Percentiles rank a stretch among this genome's conserved stretches.
phyloP scores from a whole-genome alignment of 1,140 invertebrate species.

The Parapsyche elsis region DNA sequence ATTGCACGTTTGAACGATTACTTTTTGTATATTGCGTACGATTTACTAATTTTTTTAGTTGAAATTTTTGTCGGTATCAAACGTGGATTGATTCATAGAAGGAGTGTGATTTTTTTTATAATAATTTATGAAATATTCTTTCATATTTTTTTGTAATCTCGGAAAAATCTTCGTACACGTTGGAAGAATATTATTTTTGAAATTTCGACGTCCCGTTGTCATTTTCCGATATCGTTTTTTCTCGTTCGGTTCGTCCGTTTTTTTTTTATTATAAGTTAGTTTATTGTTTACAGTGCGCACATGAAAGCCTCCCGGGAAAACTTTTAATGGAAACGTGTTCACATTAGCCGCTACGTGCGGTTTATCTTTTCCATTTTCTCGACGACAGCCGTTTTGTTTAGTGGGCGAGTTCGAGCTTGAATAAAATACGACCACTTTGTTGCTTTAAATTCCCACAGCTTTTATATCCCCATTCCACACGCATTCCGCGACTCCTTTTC shows the following conservation, averaged over 20 bases:
- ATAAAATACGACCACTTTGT: conserved; percentile 27
- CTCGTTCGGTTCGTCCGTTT: not conserved
- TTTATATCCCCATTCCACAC: not conserved
- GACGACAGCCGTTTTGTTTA: conserved; percentile 37
- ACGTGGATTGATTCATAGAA: too few relatives aligned
- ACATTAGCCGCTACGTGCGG: conserved; percentile 45
- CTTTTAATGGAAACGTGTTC: conserved; percentile 50
- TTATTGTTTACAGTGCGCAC: conserved; percentile 20
- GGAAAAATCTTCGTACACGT: too few relatives aligned
- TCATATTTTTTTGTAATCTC: too few relatives aligned
- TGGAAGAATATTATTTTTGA: too few relatives aligned
- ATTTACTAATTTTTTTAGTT: too few relatives aligned
- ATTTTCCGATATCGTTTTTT: conserved; percentile 5
- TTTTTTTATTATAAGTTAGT: conserved; percentile 16
- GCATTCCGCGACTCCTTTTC: not conserved
- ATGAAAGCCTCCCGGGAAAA: conserved; percentile 43
- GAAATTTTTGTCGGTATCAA: too few relatives aligned
- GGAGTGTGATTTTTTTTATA: too few relatives aligned
- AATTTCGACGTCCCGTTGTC: too few relatives aligned
- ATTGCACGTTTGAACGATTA: too few relatives aligned
- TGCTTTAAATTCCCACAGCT: not conserved
- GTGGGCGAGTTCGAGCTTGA: conserved; percentile 19
- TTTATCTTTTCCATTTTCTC: conserved; percentile 55
- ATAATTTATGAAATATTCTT: too few relatives aligned
- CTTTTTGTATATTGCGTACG: too few relatives aligned